These are phyloP conservation scores for Bombycilla garrulus DNA, from an alignment of 2,113 vertebrate species.

Conservation along the genomic window DNA sequence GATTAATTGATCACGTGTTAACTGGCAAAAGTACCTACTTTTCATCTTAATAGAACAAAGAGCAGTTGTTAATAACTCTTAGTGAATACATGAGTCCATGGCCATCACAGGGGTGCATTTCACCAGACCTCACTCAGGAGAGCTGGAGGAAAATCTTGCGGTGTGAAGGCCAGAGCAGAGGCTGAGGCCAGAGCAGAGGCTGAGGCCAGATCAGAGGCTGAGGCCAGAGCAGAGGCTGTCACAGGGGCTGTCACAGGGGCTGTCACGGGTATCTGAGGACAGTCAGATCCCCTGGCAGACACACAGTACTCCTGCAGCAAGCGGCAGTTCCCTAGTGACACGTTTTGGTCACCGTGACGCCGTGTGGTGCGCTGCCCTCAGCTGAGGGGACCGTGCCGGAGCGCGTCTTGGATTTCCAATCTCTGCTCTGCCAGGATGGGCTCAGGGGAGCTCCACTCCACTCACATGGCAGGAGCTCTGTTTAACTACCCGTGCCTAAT, in stretches of 20 bases:
- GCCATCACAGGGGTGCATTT: background rate
- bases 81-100: background rate
- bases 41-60: background rate
- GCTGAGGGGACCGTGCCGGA: rapidly evolving
- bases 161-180: background rate
- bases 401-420: rapidly evolving
- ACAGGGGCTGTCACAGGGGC: too few relatives aligned
- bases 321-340: rapidly evolving
- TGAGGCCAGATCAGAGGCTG: too few relatives aligned
- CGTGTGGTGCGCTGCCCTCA: rapidly evolving
- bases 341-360: rapidly evolving
- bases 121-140: background rate
- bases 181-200: background rate
- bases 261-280: background rate
- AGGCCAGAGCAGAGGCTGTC: background rate
- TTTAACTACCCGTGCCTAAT: background rate
- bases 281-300: background rate
- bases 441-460: background rate
- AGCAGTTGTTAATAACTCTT: background rate
- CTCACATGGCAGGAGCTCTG: background rate
- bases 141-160: background rate
- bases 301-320: rapidly evolving
- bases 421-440: background rate
- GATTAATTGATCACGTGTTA: background rate
- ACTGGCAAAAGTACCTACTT: background rate